phyloP scores from a whole-genome alignment of 2,113 vertebrate genomes.

The Glaucomys volans region DNA sequence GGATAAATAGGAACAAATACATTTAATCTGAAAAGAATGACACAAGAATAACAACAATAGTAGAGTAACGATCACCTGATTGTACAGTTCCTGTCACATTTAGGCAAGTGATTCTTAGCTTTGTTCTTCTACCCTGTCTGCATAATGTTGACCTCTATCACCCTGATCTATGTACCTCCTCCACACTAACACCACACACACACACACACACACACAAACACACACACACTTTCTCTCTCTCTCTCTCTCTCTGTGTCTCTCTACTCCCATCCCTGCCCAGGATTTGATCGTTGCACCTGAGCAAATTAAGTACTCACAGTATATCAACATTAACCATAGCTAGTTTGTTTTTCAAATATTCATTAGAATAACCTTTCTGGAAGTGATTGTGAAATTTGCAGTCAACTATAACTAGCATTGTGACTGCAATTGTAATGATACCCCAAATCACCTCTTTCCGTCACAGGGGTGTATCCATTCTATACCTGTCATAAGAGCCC shows the following conservation, averaged over 20 bases:
- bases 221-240: too few relatives aligned
- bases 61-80: not conserved
- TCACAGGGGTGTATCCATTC: not conserved
- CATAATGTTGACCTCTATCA: not conserved
- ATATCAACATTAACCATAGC: not conserved
- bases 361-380: not conserved
- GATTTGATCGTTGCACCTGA: not conserved
- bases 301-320: not conserved
- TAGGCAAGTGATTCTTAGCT: not conserved
- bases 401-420: not conserved
- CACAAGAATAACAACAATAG: not conserved
- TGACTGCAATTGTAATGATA: not conserved
- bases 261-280: not conserved
- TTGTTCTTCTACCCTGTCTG: not conserved
- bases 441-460: not conserved
- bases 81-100: not conserved
- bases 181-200: fast-evolving
- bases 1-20: not conserved
- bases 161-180: not conserved
- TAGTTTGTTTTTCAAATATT: not conserved
- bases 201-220: not conserved
- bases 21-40: not conserved
- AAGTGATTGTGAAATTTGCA: not conserved
- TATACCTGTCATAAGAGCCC: not conserved
- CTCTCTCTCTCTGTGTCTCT: too few relatives aligned